Evolutionary conservation across 2,888 invertebrate genomes (phyloP).

Genomic region (Disparrhopalites patrizii): DNA sequence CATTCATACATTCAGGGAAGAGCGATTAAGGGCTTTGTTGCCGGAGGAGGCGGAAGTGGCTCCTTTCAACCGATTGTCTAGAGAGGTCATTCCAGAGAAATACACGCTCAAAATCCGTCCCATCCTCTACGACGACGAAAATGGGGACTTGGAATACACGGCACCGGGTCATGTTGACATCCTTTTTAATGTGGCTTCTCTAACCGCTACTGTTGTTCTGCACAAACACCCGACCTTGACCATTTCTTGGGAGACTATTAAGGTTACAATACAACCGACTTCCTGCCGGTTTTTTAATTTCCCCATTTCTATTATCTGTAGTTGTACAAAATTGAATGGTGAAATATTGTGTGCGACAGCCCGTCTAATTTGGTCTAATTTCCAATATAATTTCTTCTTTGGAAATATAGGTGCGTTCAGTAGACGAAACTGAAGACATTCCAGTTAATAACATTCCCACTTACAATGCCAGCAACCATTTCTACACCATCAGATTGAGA

Average conservation of each 20-base stretch:
- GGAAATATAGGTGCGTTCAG: too few species aligned
- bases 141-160: constrained; percentile 25
- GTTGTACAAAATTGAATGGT: too few species aligned
- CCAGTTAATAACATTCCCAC: too few species aligned
- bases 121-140: constrained; percentile 18
- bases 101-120: constrained; percentile 32
- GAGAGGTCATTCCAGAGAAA: constrained; percentile 27
- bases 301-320: too few species aligned
- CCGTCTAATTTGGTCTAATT: too few species aligned
- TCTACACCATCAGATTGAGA: not conserved
- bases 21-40: too few species aligned
- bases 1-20: not conserved
- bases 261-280: too few species aligned
- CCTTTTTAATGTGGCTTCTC: not conserved
- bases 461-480: not conserved
- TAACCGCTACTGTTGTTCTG: not conserved
- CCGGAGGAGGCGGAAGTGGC: too few species aligned
- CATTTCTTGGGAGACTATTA: too few species aligned
- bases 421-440: not conserved
- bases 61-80: constrained; percentile 24
- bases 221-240: not conserved
- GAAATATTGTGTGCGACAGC: too few species aligned
- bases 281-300: too few species aligned
- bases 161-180: constrained; percentile 35
- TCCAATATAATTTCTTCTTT: too few species aligned